Evolutionary conservation across 1,140 invertebrate genomes (phyloP), one percentile per base, ranked within the genome.

Genomic region (Nylanderia fulva): DNA sequence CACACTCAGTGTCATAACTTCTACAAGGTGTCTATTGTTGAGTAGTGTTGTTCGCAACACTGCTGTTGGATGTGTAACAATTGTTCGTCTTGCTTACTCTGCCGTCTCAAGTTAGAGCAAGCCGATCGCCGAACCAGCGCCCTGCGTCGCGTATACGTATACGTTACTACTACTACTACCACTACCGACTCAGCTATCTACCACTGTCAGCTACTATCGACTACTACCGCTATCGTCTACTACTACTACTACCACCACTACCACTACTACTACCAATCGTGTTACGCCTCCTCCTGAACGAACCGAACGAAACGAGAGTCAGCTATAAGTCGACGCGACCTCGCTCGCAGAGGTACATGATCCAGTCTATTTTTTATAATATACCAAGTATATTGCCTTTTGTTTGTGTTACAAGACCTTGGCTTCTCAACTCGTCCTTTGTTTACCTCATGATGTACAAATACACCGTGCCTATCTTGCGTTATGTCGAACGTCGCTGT

Each of bases 21-120:
- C 66, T 82, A 82, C 77, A 72, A 82, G 18, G 7, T 48, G 42
- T 63, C 18, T 33, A 52, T 71, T 72, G 77, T 82, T 82, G 77
- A 39, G 66, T 71, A 82, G 77, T 72, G 77, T 82, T 42, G 68
- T 21, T 72, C 45, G 42, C 85, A 92, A 91, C 45, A 48, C 58
- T 93, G 91, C 92, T 93, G 83, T 91, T 92, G 90, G 91, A 60
- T 89, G 64, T 90, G 82, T 91, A 88, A 91, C 90, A 80, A 72
- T 75, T 93, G 92, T 91, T 93, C 91, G 92, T 94, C 90, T 93
- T 94, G 91, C 93, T 94, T 93, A 92, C 88, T 79, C 61, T 93
- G 91, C 91, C 92, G 91, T 93, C n/a, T n/a, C 92, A 94, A 94
- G 93, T 94, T 94, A 94, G 93, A 94, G 93, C 93, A 94, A 94